A percentile compares a stretch with the other conserved stretches of the same genome.
phyloP scores from a whole-genome alignment of 1,140 invertebrate species.

The Nilaparvata lugens region DNA sequence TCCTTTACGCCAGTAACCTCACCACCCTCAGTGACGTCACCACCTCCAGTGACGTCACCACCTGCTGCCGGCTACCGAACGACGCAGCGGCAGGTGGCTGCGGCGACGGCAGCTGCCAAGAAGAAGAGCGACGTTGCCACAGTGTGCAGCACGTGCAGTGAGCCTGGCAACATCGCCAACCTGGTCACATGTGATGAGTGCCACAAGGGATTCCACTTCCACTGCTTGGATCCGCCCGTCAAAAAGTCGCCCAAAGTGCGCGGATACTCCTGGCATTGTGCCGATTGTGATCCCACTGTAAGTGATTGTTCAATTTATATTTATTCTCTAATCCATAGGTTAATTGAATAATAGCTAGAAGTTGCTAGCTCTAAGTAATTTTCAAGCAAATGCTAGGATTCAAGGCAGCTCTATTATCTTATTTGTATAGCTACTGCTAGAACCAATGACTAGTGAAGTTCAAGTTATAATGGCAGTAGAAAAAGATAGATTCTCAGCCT shows the following conservation, averaged over 20 bases:
- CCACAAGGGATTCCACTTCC: constrained; percentile 80
- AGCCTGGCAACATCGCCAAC: constrained; percentile 49
- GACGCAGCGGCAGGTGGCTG: constrained; percentile 23
- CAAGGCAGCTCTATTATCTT: too few relatives aligned
- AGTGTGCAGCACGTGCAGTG: constrained; percentile 55
- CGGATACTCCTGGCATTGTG: constrained; percentile 93
- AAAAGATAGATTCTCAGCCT: too few relatives aligned
- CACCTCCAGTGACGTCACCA: constrained; percentile 14
- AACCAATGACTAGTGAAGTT: too few relatives aligned
- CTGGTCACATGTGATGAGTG: constrained; percentile 87
- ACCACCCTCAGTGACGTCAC: not conserved
- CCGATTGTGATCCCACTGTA: constrained; percentile 86
- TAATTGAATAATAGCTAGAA: too few relatives aligned
- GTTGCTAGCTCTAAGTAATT: too few relatives aligned
- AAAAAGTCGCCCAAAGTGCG: constrained; percentile 88
- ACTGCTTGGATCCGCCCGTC: constrained; percentile 81
- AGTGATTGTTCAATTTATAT: constrained; percentile 38
- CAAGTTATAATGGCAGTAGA: too few relatives aligned
- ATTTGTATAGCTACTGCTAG: too few relatives aligned
- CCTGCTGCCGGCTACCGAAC: constrained; percentile 20
- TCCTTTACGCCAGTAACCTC: not conserved
- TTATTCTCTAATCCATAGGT: too few relatives aligned
- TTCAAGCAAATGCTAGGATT: too few relatives aligned
- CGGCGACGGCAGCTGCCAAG: constrained; percentile 26
- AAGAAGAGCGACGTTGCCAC: constrained; percentile 39